Percentiles rank a stretch among this genome's conserved stretches.
Conservation (phyloP, 2,797 vertebrate species). For the Ibycter americanus region DNA sequence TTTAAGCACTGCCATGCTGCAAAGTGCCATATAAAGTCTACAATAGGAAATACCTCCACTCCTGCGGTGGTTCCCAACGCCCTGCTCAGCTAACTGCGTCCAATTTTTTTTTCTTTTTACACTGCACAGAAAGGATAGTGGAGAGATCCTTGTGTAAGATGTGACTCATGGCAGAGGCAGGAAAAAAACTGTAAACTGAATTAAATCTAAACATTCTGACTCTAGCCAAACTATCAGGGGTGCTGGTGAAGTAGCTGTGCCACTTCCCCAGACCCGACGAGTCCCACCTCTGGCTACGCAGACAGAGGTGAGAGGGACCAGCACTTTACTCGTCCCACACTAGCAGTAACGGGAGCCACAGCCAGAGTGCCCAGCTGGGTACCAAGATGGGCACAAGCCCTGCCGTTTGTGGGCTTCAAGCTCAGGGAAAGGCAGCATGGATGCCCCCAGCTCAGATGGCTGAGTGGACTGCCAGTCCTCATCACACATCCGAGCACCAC, state of each 20-base stretch:
- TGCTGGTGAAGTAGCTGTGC: neutral
- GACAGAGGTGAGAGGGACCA: neutral
- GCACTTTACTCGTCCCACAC: neutral
- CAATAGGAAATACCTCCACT: neutral
- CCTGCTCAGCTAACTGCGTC: neutral
- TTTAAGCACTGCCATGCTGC: neutral
- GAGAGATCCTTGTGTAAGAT: neutral
- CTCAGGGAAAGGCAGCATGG: neutral
- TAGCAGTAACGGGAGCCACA: neutral
- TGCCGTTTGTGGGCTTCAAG: neutral
- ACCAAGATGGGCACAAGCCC: neutral
- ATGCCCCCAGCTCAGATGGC: neutral
- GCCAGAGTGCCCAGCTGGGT: neutral
- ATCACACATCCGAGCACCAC: neutral
- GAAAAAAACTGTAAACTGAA: neutral
- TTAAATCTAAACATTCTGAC: neutral
- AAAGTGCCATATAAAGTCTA: neutral
- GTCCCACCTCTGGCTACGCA: fast-evolving
- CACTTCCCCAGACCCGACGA: neutral
- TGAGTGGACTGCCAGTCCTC: neutral
- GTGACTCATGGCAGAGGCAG: neutral
- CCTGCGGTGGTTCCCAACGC: neutral
- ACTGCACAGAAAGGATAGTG: neutral
- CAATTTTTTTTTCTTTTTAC: neutral
- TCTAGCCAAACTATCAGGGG: neutral